Evolutionary conservation across 2,113 vertebrate species (phyloP), one percentile per base, ranked within the genome.

Genomic region (Psilopogon haemacephalus): DNA sequence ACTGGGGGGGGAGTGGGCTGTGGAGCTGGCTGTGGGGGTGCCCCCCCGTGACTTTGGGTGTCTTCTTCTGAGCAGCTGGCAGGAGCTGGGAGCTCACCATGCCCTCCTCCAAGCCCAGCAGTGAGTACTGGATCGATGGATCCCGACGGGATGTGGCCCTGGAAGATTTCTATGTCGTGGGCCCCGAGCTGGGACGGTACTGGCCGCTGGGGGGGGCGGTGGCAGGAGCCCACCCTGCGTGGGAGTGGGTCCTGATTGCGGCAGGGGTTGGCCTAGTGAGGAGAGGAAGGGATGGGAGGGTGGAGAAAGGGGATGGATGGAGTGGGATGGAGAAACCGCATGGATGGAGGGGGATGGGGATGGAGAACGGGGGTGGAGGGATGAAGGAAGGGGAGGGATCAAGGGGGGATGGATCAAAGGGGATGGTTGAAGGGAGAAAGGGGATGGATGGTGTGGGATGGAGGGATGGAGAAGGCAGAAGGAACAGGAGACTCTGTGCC

Each of bases 41-140:
- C n/a, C n/a, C 19, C 4, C 6, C 1, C 6, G 30, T 14, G 8
- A 68, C 54, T 8, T 8, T 4, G 37, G 19, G 19, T 19, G 48
- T 81, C 64, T 55, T 70, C 14, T 64, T 21, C 8, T 9, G 0
- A 33, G 90, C 84, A 92, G 38, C 15, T 69, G 67, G 16, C 0
- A 8, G 35, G 10, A 95, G 70, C 71, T 26, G 11, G 8, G 30
- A 23, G 23, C 74, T 71, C 86, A 86, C 60, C 95, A 98, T 98
- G 98, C 98, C 98, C 33, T 98, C 97, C 42, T 98, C 98, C 84
- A 96, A 97, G 56, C 97, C 96, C 9, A 95, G 94, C 59, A 90
- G 96, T 15, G 98, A 98, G 76, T 98, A 97, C 95, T 99, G 98
- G 98, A 98, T 99, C 76, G 98, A 99, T 7, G 98, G 98, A 13